These are phyloP conservation scores for Amblyopsis hoosieri DNA, from an alignment of 2,797 vertebrate species.

Conservation along the genomic window DNA sequence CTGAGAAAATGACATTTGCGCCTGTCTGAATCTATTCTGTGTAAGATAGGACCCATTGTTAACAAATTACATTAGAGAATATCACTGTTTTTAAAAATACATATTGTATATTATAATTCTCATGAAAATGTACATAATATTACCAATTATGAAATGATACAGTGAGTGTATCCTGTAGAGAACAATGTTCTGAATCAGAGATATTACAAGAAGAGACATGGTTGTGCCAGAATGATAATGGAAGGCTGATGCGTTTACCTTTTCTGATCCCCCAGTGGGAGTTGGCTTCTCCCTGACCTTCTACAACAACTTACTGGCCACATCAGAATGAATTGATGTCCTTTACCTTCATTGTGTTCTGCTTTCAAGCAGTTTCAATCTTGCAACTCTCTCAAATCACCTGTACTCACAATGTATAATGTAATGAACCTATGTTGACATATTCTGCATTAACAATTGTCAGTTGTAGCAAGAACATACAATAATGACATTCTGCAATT, in stretches of 20 bases:
- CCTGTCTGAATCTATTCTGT: no score
- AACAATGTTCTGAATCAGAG: no score
- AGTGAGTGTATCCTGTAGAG: constrained; percentile 26
- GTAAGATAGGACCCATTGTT: no score
- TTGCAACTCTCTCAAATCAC: constrained; percentile 11
- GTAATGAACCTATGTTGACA: no score
- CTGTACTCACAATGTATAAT: neutral
- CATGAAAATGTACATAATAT: no score
- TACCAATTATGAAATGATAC: neutral
- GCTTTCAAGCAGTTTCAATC: constrained; percentile 32
- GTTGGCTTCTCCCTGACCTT: constrained; percentile 26
- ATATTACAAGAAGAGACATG: constrained; percentile 45
- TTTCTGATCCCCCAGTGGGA: constrained; percentile 58
- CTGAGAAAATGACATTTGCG: no score
- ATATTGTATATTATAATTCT: no score
- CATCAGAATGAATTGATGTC: constrained; percentile 70
- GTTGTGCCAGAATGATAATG: constrained; percentile 57
- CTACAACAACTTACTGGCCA: constrained; percentile 57
- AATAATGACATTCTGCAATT: no score
- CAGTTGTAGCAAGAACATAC: no score
- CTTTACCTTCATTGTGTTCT: constrained; percentile 42
- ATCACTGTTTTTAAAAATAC: no score
- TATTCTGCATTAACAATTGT: no score
- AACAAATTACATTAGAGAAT: no score
- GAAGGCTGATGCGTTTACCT: constrained; percentile 60